phyloP scores from a whole-genome alignment of 2,888 invertebrate species.

The Phengaris alcon region DNA sequence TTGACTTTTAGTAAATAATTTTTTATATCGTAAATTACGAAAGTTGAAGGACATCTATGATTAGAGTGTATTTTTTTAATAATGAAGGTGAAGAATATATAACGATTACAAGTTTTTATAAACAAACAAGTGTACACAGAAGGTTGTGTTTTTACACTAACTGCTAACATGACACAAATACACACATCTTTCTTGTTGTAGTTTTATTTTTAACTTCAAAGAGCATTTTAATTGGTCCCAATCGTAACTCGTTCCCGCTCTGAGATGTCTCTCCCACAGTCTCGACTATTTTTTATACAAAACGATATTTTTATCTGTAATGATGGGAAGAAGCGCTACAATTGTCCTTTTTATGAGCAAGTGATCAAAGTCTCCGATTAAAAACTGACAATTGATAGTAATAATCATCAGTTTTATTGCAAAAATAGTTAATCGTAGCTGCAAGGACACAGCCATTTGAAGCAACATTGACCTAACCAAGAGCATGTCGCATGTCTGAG shows the following conservation, averaged over 20 bases:
- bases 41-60: neutral
- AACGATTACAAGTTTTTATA: neutral
- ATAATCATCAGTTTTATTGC: neutral
- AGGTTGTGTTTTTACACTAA: neutral
- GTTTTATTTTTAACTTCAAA: conserved; percentile 25
- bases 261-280: conserved; percentile 24
- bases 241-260: neutral
- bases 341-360: conserved; percentile 8
- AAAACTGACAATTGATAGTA: neutral
- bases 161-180: conserved; percentile 6
- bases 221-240: conserved; percentile 16
- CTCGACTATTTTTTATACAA: conserved; percentile 20
- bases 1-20: too few species aligned
- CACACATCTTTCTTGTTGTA: conserved; percentile 11
- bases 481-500: too few species aligned
- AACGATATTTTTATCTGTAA: conserved; percentile 12
- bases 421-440: neutral
- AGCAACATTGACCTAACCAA: too few species aligned
- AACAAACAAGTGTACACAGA: neutral
- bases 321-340: neutral
- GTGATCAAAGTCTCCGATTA: neutral
- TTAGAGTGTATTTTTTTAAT: neutral
- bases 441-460: too few species aligned
- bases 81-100: neutral
- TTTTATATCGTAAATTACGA: too few species aligned